phyloP scores from a whole-genome alignment of 2,113 vertebrate genomes.

The Talpa occidentalis region DNA sequence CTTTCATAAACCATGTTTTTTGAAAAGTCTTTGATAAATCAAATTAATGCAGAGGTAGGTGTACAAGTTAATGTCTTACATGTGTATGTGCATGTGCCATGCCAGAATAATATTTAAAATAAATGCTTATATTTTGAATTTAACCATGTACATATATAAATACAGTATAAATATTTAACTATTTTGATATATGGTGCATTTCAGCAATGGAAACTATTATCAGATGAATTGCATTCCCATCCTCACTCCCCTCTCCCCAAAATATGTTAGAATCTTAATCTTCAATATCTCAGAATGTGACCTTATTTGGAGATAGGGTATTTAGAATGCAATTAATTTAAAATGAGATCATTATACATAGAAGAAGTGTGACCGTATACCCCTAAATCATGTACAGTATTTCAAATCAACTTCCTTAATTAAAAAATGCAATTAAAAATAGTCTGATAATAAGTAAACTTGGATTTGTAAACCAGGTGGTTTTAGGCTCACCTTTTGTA shows the following conservation, averaged over 20 bases:
- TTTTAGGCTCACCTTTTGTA: too few relatives aligned
- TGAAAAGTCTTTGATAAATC: slow-evolving; percentile 26
- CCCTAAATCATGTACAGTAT: too few relatives aligned
- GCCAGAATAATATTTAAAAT: background rate
- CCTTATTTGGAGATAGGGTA: background rate
- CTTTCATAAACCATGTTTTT: background rate
- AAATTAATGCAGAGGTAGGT: background rate
- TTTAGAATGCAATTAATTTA: background rate
- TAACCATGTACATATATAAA: background rate
- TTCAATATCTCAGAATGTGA: background rate
- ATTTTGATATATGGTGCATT: background rate
- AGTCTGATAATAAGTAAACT: too few relatives aligned
- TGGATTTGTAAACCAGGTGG: too few relatives aligned
- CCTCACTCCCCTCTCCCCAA: accelerated
- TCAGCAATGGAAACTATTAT: background rate
- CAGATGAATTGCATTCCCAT: background rate
- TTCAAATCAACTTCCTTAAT: too few relatives aligned
- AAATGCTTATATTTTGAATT: background rate
- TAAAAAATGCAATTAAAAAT: too few relatives aligned
- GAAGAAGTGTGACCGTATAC: too few relatives aligned
- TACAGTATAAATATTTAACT: background rate
- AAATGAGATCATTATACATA: background rate
- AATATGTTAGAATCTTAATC: background rate
- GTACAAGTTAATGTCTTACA: background rate
- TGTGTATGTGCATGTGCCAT: background rate